These are phyloP conservation scores for Panurus biarmicus DNA, from an alignment of 2,113 vertebrate genomes.

Conservation along the genomic window DNA sequence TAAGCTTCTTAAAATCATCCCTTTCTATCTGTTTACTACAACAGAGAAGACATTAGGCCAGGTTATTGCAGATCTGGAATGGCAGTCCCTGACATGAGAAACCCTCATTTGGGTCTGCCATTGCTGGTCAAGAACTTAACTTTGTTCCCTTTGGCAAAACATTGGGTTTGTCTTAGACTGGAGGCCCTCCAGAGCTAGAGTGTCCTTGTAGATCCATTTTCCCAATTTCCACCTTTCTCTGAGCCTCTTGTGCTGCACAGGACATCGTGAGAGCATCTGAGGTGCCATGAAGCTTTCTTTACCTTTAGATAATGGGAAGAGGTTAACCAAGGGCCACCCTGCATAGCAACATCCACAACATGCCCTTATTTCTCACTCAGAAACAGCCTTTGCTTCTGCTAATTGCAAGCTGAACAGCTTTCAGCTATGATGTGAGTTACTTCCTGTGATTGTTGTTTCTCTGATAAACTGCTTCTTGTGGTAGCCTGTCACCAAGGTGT, in stretches of 20 bases:
- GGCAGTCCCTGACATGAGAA: not conserved
- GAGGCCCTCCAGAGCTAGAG: not conserved
- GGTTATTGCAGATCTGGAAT: not conserved
- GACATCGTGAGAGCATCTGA: not conserved
- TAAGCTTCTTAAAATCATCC: not conserved
- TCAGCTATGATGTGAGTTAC: not conserved
- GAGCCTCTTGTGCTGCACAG: not conserved
- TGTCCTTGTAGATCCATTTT: not conserved
- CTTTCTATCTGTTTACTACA: not conserved
- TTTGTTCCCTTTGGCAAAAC: not conserved
- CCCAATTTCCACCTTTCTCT: not conserved
- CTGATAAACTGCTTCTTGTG: not conserved
- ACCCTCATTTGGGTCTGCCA: not conserved
- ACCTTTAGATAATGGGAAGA: not conserved
- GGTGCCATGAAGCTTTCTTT: not conserved
- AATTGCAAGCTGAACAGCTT: not conserved
- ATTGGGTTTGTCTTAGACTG: not conserved
- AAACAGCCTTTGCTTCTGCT: not conserved
- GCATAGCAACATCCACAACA: fast-evolving
- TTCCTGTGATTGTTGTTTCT: not conserved
- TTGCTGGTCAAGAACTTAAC: not conserved
- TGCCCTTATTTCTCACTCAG: not conserved
- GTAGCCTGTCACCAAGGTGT: not conserved
- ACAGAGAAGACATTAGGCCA: not conserved
- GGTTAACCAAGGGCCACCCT: not conserved